Evolutionary conservation across 2,888 invertebrate species (phyloP), one percentile per base, ranked within the genome.

Genomic region (Pammene aurita): DNA sequence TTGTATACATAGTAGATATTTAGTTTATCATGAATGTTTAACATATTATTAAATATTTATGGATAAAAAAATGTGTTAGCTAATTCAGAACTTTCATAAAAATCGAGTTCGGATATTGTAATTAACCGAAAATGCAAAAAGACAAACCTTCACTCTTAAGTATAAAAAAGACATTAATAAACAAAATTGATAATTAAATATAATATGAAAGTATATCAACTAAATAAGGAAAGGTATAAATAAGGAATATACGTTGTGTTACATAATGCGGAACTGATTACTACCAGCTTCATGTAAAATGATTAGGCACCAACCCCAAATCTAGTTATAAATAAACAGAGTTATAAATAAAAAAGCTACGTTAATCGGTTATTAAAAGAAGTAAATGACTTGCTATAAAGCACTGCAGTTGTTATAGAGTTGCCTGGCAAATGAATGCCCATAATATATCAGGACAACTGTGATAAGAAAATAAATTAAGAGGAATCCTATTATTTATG

Each of bases 41-140:
- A 26, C 4, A 26, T 26, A 26, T 26, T 26, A 26, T 26, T 26
- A 26, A 26, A 26, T 26, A 26, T 1, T 2, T 26, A 26, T 26
- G 1, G 26, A 26, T 26, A 26, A 26, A 26, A 26, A 26, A 26
- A 2, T 26, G 38, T 38, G 9, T 38, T 38, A 38, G 38, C 38
- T 5, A 38, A 26, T 26, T 26, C 26, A 26, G 26, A 26, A 26
- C 26, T 26, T 26, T 26, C 26, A 26, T 26, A 2, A 2, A 26
- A 2, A 38, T 38, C 38, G 7, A 38, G 38, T 9, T 38, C 38
- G 42, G 13, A 42, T 42, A 42, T 10, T 10, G 42, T 48, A 60
- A 66, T 54, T 54, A 66, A 66, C 44, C 44, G 60, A 66, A 60
- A 60, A 66, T 46, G 41, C 26, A 61, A 48, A 14, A 5, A 48